Conservation (phyloP, 2,797 vertebrate species). For the Zenarchopterus dispar region DNA sequence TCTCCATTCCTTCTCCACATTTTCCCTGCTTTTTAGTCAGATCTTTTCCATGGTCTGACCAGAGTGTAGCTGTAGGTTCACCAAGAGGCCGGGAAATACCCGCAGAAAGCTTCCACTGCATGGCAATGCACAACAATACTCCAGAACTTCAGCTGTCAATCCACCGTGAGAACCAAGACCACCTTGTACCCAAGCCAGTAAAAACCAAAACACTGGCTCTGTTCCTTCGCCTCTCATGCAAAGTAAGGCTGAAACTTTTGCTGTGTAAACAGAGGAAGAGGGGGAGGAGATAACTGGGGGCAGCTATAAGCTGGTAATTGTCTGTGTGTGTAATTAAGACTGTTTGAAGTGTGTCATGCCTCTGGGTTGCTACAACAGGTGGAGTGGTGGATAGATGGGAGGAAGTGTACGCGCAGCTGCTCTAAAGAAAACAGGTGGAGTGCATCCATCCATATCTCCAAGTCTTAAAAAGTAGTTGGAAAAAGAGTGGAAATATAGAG, state of each 20-base stretch:
- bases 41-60: slow-evolving; percentile 52
- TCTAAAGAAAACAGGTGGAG: slow-evolving; percentile 68
- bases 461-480: slow-evolving; percentile 31
- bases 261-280: slow-evolving; percentile 21
- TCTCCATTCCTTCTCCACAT: slow-evolving; percentile 38
- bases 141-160: slow-evolving; percentile 14
- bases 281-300: slow-evolving; percentile 7
- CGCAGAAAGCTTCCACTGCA: slow-evolving; percentile 24
- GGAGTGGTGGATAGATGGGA: slow-evolving; percentile 38
- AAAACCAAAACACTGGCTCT: slow-evolving; percentile 35
- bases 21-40: slow-evolving; percentile 37
- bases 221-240: not conserved
- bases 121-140: slow-evolving; percentile 30
- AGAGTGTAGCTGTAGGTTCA: slow-evolving; percentile 68
- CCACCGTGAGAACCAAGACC: slow-evolving; percentile 28
- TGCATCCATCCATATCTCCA: slow-evolving; percentile 47
- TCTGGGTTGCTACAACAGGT: slow-evolving; percentile 50
- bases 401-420: slow-evolving; percentile 69
- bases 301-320: slow-evolving; percentile 6
- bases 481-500: slow-evolving; percentile 8
- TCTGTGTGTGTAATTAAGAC: slow-evolving; percentile 39
- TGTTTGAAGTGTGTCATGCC: slow-evolving; percentile 38
- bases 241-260: slow-evolving; percentile 18
- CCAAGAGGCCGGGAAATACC: slow-evolving; percentile 76
- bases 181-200: slow-evolving; percentile 12